A percentile compares a stretch with the other conserved stretches of the same genome.
Conservation (phyloP, 2,888 invertebrate genomes). For the Drosophila prolongata region DNA sequence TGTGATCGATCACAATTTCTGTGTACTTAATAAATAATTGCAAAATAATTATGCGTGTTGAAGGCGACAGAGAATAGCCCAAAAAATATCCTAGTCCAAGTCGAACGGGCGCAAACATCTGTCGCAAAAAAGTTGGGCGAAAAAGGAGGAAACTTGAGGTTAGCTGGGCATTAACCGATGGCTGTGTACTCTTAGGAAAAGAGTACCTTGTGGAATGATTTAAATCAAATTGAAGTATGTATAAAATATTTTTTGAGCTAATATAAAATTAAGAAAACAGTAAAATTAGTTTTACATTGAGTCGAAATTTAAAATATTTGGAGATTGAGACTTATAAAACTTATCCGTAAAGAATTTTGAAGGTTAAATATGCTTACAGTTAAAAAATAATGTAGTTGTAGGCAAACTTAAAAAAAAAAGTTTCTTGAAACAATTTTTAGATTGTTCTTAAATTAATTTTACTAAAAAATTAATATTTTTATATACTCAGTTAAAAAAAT, state of each 20-base stretch:
- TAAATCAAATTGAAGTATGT: too few relatives aligned
- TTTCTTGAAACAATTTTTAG: too few relatives aligned
- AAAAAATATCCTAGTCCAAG: slow-evolving; percentile 58
- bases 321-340: too few relatives aligned
- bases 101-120: slow-evolving; percentile 64
- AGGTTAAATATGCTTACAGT: too few relatives aligned
- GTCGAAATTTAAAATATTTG: too few relatives aligned
- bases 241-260: not conserved
- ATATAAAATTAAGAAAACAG: not conserved
- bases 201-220: not conserved
- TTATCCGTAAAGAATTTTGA: too few relatives aligned
- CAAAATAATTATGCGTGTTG: slow-evolving; percentile 76
- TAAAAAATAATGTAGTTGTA: too few relatives aligned
- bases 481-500: too few relatives aligned
- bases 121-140: slow-evolving; percentile 64
- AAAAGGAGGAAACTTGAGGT: slow-evolving; percentile 14
- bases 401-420: too few relatives aligned
- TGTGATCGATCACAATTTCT: slow-evolving; percentile 76
- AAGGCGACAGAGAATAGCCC: slow-evolving; percentile 52
- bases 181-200: slow-evolving; percentile 7
- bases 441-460: too few relatives aligned
- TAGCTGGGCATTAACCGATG: not conserved
- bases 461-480: not conserved
- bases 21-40: slow-evolving; percentile 81
- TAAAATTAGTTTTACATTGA: too few relatives aligned